Conservation (phyloP, 2,113 vertebrate genomes). For the Solea senegalensis region DNA sequence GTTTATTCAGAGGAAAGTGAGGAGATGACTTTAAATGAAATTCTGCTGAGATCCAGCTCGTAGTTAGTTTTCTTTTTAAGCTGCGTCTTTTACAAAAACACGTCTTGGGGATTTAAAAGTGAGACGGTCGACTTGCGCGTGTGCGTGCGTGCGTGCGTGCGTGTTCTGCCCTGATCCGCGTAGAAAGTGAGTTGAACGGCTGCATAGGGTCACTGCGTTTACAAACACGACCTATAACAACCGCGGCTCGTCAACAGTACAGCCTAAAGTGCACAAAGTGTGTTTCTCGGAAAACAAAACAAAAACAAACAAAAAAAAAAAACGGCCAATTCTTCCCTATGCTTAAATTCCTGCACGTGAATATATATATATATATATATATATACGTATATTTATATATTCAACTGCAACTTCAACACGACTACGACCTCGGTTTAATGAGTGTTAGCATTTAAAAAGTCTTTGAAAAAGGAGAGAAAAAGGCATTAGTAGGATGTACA, state of each 20-base stretch:
- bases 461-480: constrained; percentile 64
- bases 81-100: background rate
- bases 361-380: background rate
- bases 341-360: constrained; percentile 45
- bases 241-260: constrained; percentile 78
- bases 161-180: constrained; percentile 52
- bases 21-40: background rate
- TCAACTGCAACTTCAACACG: constrained; percentile 53
- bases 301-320: constrained; percentile 23
- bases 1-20: background rate
- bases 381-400: background rate
- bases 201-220: constrained; percentile 58
- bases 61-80: constrained; percentile 2
- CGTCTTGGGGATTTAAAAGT: constrained; percentile 3
- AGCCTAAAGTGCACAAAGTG: constrained; percentile 83
- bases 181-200: constrained; percentile 65
- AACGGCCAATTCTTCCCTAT: constrained; percentile 57
- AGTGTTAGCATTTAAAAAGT: constrained; percentile 55
- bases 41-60: constrained; percentile 13
- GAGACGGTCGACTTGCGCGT: constrained; percentile 36
- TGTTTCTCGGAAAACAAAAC: constrained; percentile 53
- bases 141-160: background rate
- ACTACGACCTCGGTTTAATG: constrained; percentile 52
- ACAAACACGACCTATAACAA: constrained; percentile 59
- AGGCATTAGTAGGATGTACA: constrained; percentile 76